These are phyloP conservation scores for Monochamus saltuarius DNA, from an alignment of 1,140 invertebrate species.

Conservation along the genomic window DNA sequence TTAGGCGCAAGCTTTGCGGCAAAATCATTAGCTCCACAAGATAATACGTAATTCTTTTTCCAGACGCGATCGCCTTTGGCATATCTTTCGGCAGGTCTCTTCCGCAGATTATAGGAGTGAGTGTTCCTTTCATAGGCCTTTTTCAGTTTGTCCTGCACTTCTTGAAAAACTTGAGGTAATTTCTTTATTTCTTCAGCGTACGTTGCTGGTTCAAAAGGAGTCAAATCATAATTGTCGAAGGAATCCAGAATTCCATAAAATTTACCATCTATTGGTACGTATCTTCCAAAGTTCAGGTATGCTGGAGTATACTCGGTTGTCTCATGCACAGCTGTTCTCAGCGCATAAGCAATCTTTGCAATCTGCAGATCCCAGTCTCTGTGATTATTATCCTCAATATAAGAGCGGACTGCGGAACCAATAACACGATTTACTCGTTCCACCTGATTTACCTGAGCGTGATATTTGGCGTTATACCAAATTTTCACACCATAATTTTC, in stretches of 20 bases:
- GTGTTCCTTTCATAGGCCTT: conserved; percentile 16
- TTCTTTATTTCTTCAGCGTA: conserved; percentile 12
- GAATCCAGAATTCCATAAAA: conserved; percentile 8
- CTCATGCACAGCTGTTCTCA: conserved; percentile 20
- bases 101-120: conserved; percentile 22
- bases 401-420: conserved; percentile 29
- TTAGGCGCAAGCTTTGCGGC: conserved; percentile 25
- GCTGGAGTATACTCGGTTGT: conserved; percentile 36
- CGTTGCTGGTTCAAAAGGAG: conserved; percentile 8
- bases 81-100: conserved; percentile 1
- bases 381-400: conserved; percentile 26
- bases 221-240: conserved; percentile 4
- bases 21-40: conserved; percentile 16
- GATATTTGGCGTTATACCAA: conserved; percentile 25
- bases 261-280: conserved; percentile 13
- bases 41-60: conserved; percentile 24
- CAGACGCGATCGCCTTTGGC: conserved; percentile 22
- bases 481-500: conserved; percentile 18
- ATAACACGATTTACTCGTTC: conserved; percentile 31
- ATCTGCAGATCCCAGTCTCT: conserved; percentile 23
- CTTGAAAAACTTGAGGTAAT: not conserved
- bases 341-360: conserved; percentile 23
- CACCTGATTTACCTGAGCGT: conserved; percentile 29
- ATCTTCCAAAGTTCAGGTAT: conserved; percentile 30
- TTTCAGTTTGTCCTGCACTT: no score